Base-by-base conservation (phyloP, 2,113 vertebrate species). In the Saccopteryx bilineata region DNA sequence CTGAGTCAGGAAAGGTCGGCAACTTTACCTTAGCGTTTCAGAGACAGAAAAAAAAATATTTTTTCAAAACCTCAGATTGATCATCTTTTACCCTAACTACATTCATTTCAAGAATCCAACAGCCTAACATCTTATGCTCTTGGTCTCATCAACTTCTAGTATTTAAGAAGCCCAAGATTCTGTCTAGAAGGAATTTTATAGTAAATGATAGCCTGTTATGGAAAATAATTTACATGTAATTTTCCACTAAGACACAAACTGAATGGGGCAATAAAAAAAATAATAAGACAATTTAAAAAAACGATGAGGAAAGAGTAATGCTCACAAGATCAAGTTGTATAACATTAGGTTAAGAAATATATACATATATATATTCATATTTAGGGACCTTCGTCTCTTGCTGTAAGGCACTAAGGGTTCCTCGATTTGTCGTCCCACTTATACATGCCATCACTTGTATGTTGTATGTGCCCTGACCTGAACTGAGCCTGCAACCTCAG, bases 151-250 rank as follows among this genome's bases (percentile, higher is more conserved):
- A 66, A 54, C n/a, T 82, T 66, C 26, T n/a, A 54, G 23, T 15
- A 9, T 94, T 80, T 90, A 33, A 76, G 33, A 90, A 82, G 17
- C 48, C 17, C 71, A 68, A 72, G 48, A 39, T 81, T 24, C 54
- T 54, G 26, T 71, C 54, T 83, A 63, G 48, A 82, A 95, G 24
- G 80, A 72, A 83, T 79, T 39, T 76, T 79, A 88, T 48, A 60
- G 52, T 61, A 90, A 84, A 78, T 81, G 31, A 69, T 79, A 66
- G 61, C 1, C n/a, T 76, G 5, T 84, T 46, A 52, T 17, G 13
- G 23, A 78, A 85, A 82, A 92, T 14, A 75, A 61, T 5, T 50
- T 61, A 12, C 23, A 21, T 78, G 66, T 91, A 87, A 79, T 39
- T 66, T 72, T 78, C 76, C 85, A 52, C 66, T n/a, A 91, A 93